phyloP scores from a whole-genome alignment of 1,140 invertebrate genomes.

The Drosophila cardini region DNA sequence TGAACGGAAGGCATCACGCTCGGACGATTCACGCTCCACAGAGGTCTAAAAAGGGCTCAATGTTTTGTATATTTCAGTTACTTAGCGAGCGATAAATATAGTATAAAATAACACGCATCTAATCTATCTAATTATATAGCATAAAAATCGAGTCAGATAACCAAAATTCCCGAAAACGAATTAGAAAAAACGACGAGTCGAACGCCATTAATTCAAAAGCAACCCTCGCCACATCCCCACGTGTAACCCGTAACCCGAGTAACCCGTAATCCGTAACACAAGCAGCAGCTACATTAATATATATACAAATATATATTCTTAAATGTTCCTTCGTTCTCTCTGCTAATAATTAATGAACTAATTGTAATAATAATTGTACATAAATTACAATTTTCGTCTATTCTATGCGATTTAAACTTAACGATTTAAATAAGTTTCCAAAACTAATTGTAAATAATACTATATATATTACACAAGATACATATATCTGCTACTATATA shows the following conservation, averaged over 20 bases:
- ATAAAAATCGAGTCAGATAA: constrained; percentile 29
- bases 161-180: constrained; percentile 12
- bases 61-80: constrained; percentile 62
- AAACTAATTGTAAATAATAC: constrained; percentile 75
- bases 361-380: constrained; percentile 63
- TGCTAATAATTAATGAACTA: constrained; percentile 50
- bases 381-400: constrained; percentile 59
- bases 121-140: constrained; percentile 14
- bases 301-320: constrained; percentile 56
- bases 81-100: constrained; percentile 63
- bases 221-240: neutral
- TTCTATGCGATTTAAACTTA: constrained; percentile 59
- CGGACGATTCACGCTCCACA: constrained; percentile 81
- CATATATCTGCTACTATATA: neutral
- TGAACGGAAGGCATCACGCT: constrained; percentile 77
- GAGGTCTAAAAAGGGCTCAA: constrained; percentile 69
- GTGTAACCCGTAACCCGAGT: neutral
- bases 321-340: constrained; percentile 79
- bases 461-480: constrained; percentile 22
- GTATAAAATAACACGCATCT: constrained; percentile 9
- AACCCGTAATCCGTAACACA: constrained; percentile 24
- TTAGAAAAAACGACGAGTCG: constrained; percentile 53
- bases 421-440: constrained; percentile 76
- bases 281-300: constrained; percentile 6
- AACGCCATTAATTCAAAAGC: constrained; percentile 68